Evolutionary conservation across 2,113 vertebrate species (phyloP), one percentile per base, ranked within the genome.

Genomic region (Aspiorhynchus laticeps): DNA sequence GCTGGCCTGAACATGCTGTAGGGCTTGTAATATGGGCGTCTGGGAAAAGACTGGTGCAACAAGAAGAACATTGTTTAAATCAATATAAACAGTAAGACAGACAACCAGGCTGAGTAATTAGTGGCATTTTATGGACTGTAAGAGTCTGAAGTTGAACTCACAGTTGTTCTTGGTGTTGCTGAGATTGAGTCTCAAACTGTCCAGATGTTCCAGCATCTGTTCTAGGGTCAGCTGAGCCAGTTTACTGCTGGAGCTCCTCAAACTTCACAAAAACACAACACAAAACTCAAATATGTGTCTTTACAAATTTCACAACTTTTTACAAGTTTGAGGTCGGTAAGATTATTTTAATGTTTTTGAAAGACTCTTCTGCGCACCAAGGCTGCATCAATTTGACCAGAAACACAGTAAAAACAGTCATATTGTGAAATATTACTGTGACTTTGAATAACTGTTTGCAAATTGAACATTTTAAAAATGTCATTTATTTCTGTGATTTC

Each of bases 1-100:
- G 95, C 97, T 99, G 26, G 97, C 97, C 94, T 99, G 98, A 78
- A 98, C 97, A 1, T 99, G 97, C 92, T 98, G 98, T 61, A 99
- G 94, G 0, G 98, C 97, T 92, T 99, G 98, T 7, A 99, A 96
- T 87, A 99, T 98, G 0, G 98, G 98, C 0, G 97, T 98, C 92
- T 99, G 98, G 90, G 94, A 95, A 89, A 99, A 99, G 92, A 98
- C 98, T 99, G 87, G 4, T 2, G 83, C 71, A 1, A 89, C n/a
- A 88, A 38, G 56, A 53, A 19, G 17, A 67, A n/a, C 81, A 71
- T 4, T 31, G 4, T 46, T 31, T 71, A 14, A 83, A 33, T 31
- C 7, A 46, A 67, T 31, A 31, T 12, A 5, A 82, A 65, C 15
- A 12, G 24, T 81, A 26, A 38, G 43, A 7, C 2, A 31, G 43